Evolutionary conservation across 2,113 vertebrate genomes (phyloP), one percentile per base, ranked within the genome.

Genomic region (Embiotoca jacksoni): DNA sequence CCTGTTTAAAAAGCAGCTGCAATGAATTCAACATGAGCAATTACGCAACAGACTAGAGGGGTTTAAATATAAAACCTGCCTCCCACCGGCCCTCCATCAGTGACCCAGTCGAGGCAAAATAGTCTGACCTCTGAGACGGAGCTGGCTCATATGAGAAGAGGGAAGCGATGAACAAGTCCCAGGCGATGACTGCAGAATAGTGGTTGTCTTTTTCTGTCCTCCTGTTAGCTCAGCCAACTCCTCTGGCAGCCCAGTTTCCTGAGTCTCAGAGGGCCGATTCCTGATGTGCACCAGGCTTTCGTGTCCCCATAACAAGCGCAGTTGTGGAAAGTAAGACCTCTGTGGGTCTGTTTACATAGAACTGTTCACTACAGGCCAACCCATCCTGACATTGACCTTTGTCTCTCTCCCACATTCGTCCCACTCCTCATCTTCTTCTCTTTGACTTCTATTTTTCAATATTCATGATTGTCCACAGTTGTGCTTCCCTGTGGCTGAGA

Each of bases 221-320:
- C 32, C 56, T 70, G 52, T 77, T 86, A 59, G 78, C 72, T 78
- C 62, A 62, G 62, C 15, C 62, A 62, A 59, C 63, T 58, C 72
- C 68, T 72, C 53, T 57, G 56, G 65, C 78, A 89, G 78, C 89
- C 88, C 79, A 86, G 81, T 88, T 91, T 91, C 61, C 70, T 7
- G 15, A 53, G 49, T 84, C 89, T 83, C 84, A 63, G 70, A 75
- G 89, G 88, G 79, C 75, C 16, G 69, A 14, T 49, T 59, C 84
- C 52, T 75, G 67, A 81, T 75, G 78, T 79, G 70, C 82, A 78
- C 37, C 64, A 62, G 81, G 76, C 55, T 75, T 60, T 81, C 49
- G 44, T 88, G 81, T 78, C 73, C 84, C 80, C 55, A 71, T 80
- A 86, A 81, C 49, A 75, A 36, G 32, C 53, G 35, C 67, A 74